These are phyloP conservation scores for Dasypogon diadema DNA, from an alignment of 2,888 invertebrate species.

Conservation along the genomic window DNA sequence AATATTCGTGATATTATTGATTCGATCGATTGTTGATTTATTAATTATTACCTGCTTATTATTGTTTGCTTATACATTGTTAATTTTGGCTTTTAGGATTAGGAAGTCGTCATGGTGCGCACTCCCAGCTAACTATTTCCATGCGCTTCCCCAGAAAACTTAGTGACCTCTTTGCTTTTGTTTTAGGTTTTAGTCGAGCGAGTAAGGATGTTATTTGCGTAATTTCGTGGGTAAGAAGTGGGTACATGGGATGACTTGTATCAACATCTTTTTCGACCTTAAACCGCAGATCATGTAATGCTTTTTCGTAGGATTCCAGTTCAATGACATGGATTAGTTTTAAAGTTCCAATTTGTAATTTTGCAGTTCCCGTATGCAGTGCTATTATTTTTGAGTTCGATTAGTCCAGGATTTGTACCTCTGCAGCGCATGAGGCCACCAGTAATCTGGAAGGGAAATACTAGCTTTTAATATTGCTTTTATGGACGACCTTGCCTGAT, in stretches of 20 bases:
- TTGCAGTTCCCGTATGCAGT: too few relatives aligned
- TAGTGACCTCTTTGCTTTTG: constrained; percentile 6
- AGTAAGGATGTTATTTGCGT: constrained; percentile 9
- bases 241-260: not conserved
- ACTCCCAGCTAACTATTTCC: constrained; percentile 27
- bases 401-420: too few relatives aligned
- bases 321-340: too few relatives aligned
- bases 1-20: constrained; percentile 13
- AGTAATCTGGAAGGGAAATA: too few relatives aligned
- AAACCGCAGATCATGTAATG: too few relatives aligned
- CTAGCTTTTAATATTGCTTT: too few relatives aligned
- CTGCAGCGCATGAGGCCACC: too few relatives aligned
- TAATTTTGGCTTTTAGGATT: constrained; percentile 20
- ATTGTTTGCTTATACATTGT: constrained; percentile 18
- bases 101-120: constrained; percentile 24
- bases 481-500: too few relatives aligned
- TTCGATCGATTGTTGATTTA: not conserved
- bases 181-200: constrained; percentile 2
- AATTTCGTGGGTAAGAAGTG: not conserved
- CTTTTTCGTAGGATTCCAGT: too few relatives aligned
- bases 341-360: too few relatives aligned
- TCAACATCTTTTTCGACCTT: constrained; percentile 42
- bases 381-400: too few relatives aligned
- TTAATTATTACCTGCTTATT: constrained; percentile 31
- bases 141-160: constrained; percentile 9